Evolutionary conservation across 2,888 invertebrate species (phyloP).

Genomic region (Molanna angustata): DNA sequence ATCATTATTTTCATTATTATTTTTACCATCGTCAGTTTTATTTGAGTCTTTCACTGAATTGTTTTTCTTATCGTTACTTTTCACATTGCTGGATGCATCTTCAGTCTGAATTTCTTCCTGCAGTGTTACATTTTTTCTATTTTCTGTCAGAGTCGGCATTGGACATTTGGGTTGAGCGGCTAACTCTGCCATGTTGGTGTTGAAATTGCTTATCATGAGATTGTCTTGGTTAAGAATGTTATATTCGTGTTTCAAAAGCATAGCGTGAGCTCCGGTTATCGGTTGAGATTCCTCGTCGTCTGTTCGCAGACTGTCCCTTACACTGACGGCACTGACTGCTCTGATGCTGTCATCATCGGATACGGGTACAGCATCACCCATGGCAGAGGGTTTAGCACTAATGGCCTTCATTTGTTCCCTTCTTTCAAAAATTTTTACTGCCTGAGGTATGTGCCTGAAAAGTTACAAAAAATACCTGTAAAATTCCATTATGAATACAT

Average conservation of each 20-base stretch:
- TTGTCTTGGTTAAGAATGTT: constrained; percentile 53
- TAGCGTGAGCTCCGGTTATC: constrained; percentile 50
- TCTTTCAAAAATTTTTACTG: constrained; percentile 39
- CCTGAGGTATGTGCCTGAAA: constrained; percentile 33
- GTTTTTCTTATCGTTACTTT: constrained; percentile 39
- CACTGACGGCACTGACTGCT: constrained; percentile 52
- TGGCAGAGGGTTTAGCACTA: constrained; percentile 7
- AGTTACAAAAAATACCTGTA: neutral
- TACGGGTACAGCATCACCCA: constrained; percentile 48
- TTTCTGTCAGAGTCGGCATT: constrained; percentile 30
- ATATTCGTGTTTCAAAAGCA: constrained; percentile 49
- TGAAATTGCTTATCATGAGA: constrained; percentile 50
- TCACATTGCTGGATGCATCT: constrained; percentile 22
- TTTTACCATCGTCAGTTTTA: constrained; percentile 24
- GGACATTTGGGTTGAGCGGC: constrained; percentile 21
- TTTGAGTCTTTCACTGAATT: constrained; percentile 41
- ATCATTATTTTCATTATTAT: constrained; percentile 37
- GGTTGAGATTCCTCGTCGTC: constrained; percentile 53
- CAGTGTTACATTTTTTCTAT: constrained; percentile 36
- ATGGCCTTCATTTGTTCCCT: constrained; percentile 40
- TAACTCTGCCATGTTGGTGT: constrained; percentile 53
- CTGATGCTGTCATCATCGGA: constrained; percentile 54
- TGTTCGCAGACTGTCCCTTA: constrained; percentile 51
- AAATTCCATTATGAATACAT: neutral
- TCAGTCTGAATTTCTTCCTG: constrained; percentile 21